Evolutionary conservation across 2,888 invertebrate species (phyloP), one percentile per base, ranked within the genome.

Genomic region (Troides aeacus): DNA sequence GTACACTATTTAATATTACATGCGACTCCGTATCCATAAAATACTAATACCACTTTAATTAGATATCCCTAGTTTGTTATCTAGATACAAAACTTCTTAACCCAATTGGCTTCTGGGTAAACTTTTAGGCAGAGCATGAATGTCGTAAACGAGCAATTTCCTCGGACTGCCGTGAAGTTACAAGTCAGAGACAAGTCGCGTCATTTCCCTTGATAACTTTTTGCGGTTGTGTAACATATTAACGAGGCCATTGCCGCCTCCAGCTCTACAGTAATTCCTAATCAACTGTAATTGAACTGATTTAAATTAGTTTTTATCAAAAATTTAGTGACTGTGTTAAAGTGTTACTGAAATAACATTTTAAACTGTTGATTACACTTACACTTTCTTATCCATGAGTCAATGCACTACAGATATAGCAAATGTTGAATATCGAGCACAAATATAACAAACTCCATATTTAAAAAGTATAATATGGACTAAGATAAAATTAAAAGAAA

Each of bases 141-240:
- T 70, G 70, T 70, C 70, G 56, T 70, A 70, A 70, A 70, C 64
- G 70, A 67, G 64, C 70, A 64, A 70, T 70, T 70, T 70, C 67
- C 67, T 67, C 60, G 66, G 66, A 63, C 59, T 57, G 23, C 57
- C 57, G 53, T 66, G 62, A 66, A 66, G 63, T 70, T 66, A 70
- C 63, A 70, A 70, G 66, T 70, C 66, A 39, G 58, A 62, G 66
- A 63, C 70, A 63, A 70, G 66, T 70, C 63, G 59, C 63, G 58
- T 70, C 63, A 66, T 70, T 70, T 70, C 70, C 70, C 64, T 61
- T 64, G 64, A 70, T 67, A 70, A 70, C 67, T 70, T 67, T 62
- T 64, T 62, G 64, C 46, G 64, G 64, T 70, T 70, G 46, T 46
- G 23, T 57, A 64, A 67, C 42, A 30, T 67, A 67, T 67, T 70